phyloP scores from a whole-genome alignment of 2,113 vertebrate species.

The Anoplopoma fimbria region DNA sequence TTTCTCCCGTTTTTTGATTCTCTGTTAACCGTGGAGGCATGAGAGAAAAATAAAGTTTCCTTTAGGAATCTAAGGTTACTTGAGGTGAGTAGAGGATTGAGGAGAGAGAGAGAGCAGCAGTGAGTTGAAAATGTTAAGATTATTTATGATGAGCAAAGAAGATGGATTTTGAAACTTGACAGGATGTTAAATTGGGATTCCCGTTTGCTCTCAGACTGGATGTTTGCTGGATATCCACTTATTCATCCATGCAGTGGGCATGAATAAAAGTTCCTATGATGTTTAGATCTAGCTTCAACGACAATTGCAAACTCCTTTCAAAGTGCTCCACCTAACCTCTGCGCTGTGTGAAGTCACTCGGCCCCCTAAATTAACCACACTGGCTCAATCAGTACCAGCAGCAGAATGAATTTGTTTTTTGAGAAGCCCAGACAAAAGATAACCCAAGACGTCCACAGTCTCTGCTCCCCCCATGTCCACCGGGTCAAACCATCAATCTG shows the following conservation, averaged over 20 bases:
- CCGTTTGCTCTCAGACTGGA: too few species aligned
- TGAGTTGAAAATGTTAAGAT: too few species aligned
- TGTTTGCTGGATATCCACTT: not conserved
- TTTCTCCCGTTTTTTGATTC: not conserved
- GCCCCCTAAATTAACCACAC: not conserved
- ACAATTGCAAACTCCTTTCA: not conserved
- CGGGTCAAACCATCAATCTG: slow-evolving; percentile 77
- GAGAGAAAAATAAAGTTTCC: not conserved
- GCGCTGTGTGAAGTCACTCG: not conserved
- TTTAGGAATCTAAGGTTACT: not conserved
- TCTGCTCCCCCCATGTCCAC: slow-evolving; percentile 37
- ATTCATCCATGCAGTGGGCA: not conserved
- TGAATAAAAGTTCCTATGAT: not conserved
- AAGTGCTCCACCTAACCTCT: not conserved
- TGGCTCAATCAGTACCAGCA: slow-evolving; percentile 33
- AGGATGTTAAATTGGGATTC: too few species aligned
- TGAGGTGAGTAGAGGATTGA: not conserved
- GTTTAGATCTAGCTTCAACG: not conserved
- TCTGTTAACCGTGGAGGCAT: not conserved
- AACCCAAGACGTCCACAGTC: slow-evolving; percentile 23
- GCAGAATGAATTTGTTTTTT: slow-evolving; percentile 36
- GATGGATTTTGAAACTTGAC: too few species aligned
- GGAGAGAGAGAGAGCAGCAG: too few species aligned
- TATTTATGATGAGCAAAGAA: too few species aligned
- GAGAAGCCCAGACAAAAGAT: slow-evolving; percentile 31